Conservation (phyloP, 2,888 invertebrate genomes). For the Tetramorium bicarinatum region DNA sequence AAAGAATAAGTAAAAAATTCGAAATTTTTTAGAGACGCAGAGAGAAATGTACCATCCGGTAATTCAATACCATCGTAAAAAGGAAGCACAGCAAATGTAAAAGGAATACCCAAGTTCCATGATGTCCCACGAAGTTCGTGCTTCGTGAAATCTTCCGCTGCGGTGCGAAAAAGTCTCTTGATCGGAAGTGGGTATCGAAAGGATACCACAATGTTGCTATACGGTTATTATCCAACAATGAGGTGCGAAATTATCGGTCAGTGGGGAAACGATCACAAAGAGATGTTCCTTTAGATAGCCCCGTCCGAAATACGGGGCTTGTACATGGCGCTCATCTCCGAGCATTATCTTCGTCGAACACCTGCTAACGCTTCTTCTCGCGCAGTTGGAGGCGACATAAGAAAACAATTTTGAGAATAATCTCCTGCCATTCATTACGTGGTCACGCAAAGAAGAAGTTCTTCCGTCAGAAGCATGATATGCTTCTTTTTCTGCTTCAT, state of each 20-base stretch:
- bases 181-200: conserved; percentile 52
- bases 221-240: conserved; percentile 74
- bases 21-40: conserved; percentile 6
- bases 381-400: conserved; percentile 57
- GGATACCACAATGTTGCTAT: conserved; percentile 59
- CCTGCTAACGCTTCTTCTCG: conserved; percentile 68
- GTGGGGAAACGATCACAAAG: conserved; percentile 71
- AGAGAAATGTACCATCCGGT: conserved; percentile 27
- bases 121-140: conserved; percentile 38
- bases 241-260: conserved; percentile 74
- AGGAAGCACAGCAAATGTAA: conserved; percentile 29
- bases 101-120: conserved; percentile 17
- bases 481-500: conserved; percentile 26
- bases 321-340: conserved; percentile 65
- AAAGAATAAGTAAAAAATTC: conserved; percentile 2
- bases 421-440: conserved; percentile 47
- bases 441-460: conserved; percentile 68
- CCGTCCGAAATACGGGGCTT: conserved; percentile 58
- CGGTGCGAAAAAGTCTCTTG: conserved; percentile 45
- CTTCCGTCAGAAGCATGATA: conserved; percentile 47
- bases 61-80: conserved; percentile 46
- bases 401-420: conserved; percentile 64
- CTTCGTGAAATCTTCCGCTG: conserved; percentile 63
- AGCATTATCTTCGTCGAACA: conserved; percentile 71
- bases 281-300: conserved; percentile 72